Base-by-base conservation (phyloP, 1,140 invertebrate genomes). In the Drosophila oshimai region DNA sequence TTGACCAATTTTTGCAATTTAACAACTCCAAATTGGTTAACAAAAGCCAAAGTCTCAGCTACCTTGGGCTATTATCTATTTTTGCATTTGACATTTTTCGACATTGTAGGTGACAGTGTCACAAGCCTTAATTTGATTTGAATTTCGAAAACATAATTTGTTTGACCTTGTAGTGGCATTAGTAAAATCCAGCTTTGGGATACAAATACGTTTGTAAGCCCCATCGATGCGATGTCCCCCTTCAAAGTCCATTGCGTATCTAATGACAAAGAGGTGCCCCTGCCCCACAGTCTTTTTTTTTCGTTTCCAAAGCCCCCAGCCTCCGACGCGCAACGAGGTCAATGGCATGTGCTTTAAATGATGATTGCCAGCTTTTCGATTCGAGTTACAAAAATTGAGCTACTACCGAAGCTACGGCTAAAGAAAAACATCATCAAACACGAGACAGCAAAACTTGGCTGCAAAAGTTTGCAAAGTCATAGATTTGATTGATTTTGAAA, bases 401-500 rank as follows among this genome's bases (percentile, higher is more conserved):
- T 39, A 41, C 61, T 61, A 31, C 62, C 45, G 68, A 26, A 67
- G 61, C 60, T 39, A 9, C 7, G 37, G 46, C 60, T 65, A 22
- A 26, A 61, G 20, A 42, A 44, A 24, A 61, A 45, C 28, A 33
- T 26, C 58, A 62, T 42, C 54, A 26, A 39, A 20, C 26, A 55
- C 37, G 58, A 62, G 58, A 62, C 68, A 71, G 31, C 55, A 34
- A 71, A 58, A 71, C 45, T 61, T 18, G 44, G 10, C 68, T 71
- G 67, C 36, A 49, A 71, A 71, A 73, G 46, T 72, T 73, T 73
- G 69, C 69, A 51, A 73, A 73, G 69, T 73, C 69, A 73, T 73
- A 73, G 62, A 73, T 73, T 73, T 73, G 69, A 73, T 73, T 73
- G 69, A 73, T 72, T 73, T 73, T 62, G 55, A 73, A 73, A 72